phyloP scores from a whole-genome alignment of 1,140 invertebrate species.

The Bombus pascuorum region DNA sequence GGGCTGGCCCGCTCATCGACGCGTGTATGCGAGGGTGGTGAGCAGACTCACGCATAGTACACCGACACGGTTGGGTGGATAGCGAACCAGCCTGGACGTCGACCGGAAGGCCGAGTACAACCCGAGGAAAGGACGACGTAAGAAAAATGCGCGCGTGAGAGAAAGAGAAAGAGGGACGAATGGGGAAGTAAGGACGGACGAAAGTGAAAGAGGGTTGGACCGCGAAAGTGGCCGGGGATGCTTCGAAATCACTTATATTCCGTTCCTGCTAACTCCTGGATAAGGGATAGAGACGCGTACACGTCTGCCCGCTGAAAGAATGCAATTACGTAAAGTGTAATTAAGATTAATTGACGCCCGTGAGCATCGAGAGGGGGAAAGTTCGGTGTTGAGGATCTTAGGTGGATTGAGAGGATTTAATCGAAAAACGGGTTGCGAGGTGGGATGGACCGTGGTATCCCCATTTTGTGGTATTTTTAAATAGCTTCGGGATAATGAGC shows the following conservation, averaged over 20 bases:
- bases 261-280: slow-evolving; percentile 49
- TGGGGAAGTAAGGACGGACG: slow-evolving; percentile 7
- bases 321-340: slow-evolving; percentile 21
- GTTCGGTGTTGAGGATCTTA: slow-evolving; percentile 2
- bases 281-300: slow-evolving; percentile 20
- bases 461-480: not conserved
- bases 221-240: slow-evolving; percentile 24
- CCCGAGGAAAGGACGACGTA: slow-evolving; percentile 63
- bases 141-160: slow-evolving; percentile 63
- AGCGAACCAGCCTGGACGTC: slow-evolving; percentile 30
- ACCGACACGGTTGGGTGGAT: not conserved
- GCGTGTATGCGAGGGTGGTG: slow-evolving; percentile 53
- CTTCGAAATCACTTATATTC: slow-evolving; percentile 60
- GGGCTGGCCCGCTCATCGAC: slow-evolving; percentile 51
- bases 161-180: slow-evolving; percentile 39
- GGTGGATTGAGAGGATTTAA: not conserved
- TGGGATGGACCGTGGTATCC: not conserved
- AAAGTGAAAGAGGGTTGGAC: slow-evolving; percentile 37
- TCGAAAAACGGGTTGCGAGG: not conserved
- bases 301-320: not conserved
- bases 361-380: not conserved
- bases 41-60: not conserved
- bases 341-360: slow-evolving; percentile 30
- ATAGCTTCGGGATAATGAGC: not conserved
- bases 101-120: slow-evolving; percentile 47